Evolutionary conservation across 2,888 invertebrate species (phyloP).

Genomic region (Cenopis cana): DNA sequence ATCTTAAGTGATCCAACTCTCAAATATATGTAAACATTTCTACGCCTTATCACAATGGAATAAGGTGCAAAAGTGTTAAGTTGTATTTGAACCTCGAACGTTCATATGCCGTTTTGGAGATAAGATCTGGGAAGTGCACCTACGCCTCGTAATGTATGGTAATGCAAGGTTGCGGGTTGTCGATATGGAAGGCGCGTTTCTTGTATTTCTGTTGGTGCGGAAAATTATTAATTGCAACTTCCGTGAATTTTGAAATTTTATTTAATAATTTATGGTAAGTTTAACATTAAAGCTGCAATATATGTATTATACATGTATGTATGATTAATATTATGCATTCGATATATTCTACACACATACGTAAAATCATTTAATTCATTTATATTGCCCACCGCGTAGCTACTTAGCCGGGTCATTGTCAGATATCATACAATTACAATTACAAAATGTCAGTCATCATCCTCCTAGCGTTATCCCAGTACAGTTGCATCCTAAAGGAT

Average conservation of each 20-base stretch:
- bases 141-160: slow-evolving; percentile 34
- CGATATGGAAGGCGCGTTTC: slow-evolving; percentile 26
- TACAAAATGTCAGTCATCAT: too few species aligned
- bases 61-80: not conserved
- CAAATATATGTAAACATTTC: not conserved
- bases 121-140: slow-evolving; percentile 9
- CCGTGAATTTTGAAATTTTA: not conserved
- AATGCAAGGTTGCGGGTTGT: slow-evolving; percentile 29
- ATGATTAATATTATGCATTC: too few species aligned
- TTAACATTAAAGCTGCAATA: not conserved
- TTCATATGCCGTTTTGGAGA: not conserved
- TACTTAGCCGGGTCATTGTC: too few species aligned
- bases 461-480: too few species aligned
- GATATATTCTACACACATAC: too few species aligned
- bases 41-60: not conserved
- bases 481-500: too few species aligned
- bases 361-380: too few species aligned
- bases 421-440: too few species aligned
- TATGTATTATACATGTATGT: too few species aligned
- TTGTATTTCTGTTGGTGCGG: slow-evolving; percentile 8
- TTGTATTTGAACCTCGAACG: not conserved
- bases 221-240: not conserved
- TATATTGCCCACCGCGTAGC: too few species aligned
- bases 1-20: not conserved
- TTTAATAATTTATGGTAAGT: not conserved